Evolutionary conservation across 2,888 invertebrate genomes (phyloP).

Genomic region (Empis stercorea): DNA sequence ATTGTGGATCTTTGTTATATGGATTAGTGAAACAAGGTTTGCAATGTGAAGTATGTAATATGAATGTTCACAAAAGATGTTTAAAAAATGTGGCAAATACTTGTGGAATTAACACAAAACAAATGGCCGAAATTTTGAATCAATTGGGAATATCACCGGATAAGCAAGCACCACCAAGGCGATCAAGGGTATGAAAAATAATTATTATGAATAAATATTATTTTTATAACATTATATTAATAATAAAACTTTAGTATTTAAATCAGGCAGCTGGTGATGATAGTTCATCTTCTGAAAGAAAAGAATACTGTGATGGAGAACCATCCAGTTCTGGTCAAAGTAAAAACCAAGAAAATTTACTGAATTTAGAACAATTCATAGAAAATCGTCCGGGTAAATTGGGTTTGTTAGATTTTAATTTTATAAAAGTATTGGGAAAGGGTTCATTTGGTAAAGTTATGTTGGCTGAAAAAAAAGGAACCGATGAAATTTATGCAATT

Average conservation of each 20-base stretch:
- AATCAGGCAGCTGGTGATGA: constrained; percentile 38
- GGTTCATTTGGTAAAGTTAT: constrained; percentile 99
- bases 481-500: constrained; percentile 80
- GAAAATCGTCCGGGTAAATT: constrained; percentile 43
- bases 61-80: constrained; percentile 98
- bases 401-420: constrained; percentile 78
- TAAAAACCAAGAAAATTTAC: constrained; percentile 15
- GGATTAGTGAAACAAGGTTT: constrained; percentile 93
- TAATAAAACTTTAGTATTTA: constrained; percentile 24
- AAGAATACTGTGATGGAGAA: constrained; percentile 25
- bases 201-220: constrained; percentile 2
- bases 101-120: constrained; percentile 95
- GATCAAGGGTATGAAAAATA: constrained; percentile 42
- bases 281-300: constrained; percentile 34
- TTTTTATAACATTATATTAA: background rate
- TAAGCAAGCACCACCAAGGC: constrained; percentile 56
- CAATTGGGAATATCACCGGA: constrained; percentile 85
- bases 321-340: constrained; percentile 16
- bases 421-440: constrained; percentile 97
- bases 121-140: constrained; percentile 86
- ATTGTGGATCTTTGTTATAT: constrained; percentile 95
- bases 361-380: constrained; percentile 26
- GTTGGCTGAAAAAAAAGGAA: constrained; percentile 87
- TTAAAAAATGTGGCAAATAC: constrained; percentile 99
- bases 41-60: constrained; percentile 91